phyloP scores from a whole-genome alignment of 2,113 vertebrate genomes.

The Pampusana beccarii region DNA sequence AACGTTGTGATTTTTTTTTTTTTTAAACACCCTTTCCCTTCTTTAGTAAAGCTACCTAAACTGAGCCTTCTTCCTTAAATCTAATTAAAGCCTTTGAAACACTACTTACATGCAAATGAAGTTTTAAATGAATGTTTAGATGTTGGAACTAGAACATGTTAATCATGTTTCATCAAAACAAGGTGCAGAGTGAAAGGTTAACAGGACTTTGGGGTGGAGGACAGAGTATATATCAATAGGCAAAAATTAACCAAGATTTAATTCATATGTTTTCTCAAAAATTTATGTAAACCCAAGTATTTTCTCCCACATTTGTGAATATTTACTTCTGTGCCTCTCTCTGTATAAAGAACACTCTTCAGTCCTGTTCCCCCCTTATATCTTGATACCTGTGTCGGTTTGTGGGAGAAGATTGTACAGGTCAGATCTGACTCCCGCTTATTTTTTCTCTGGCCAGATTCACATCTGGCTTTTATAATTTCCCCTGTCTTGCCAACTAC shows the following conservation, averaged over 20 bases:
- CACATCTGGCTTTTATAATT: background rate
- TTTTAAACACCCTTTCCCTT: background rate
- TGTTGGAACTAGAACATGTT: background rate
- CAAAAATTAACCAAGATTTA: background rate
- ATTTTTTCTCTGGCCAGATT: background rate
- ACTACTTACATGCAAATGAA: background rate
- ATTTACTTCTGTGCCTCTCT: background rate
- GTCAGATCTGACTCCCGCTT: background rate
- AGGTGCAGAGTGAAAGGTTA: background rate
- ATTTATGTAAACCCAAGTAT: background rate
- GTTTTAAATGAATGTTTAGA: background rate
- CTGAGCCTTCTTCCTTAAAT: background rate
- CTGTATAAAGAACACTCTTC: background rate
- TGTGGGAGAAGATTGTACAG: background rate
- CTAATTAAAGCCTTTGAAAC: background rate
- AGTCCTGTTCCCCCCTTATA: background rate
- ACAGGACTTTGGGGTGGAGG: background rate
- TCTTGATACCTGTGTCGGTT: background rate
- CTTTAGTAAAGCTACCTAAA: background rate
- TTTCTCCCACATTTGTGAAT: background rate
- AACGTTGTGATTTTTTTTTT: background rate
- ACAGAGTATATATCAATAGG: background rate
- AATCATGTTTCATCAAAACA: background rate
- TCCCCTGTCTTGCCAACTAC: background rate
- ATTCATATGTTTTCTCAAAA: background rate